Base-by-base conservation (phyloP, 2,888 invertebrate species). In the Drepanosiphum platanoidis region DNA sequence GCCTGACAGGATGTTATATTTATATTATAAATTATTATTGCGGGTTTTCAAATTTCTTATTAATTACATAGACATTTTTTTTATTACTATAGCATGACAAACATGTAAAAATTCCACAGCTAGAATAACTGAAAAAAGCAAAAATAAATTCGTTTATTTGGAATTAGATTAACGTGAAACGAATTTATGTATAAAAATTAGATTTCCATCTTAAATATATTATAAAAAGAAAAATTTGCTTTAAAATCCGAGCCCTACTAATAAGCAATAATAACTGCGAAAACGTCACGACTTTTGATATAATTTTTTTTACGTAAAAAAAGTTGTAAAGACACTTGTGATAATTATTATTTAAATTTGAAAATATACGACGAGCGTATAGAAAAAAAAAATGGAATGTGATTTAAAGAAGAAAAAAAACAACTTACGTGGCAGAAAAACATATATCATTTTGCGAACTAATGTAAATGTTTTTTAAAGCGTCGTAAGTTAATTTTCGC, bases 361-460 rank as follows among this genome's bases (percentile, higher is more conserved):
- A 61, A 75, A 58, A 30, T 74, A 9, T 34, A 15, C 36, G 15
- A 15, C 36, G 15, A 5, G 52, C 22, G 3, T 46, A 22, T 5
- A 52, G 5, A 7, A 75, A 58, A 0, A 52, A 68, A 61, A 36
- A 2, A 5, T 58, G 7, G 1, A 39, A 39, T n/a, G 32, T 39
- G n/a, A 72, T n/a, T 71, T 46, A 46, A 0, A 52, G n/a, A 7
- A 58, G 42, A 64, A 58, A 3, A 46, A 78, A 77, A 84, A 92
- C 93, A 84, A 92, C 93, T 91, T 90, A 95, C 95, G 92, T 93
- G 88, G 95, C 95, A 86, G 92, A 91, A 0, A 90, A 89, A 88
- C 95, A 96, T 82, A 95, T 92, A 22, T 92, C 89, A 0, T 91
- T 91, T 0, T 95, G 93, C 77, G 94, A 91, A 0, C 13, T 9